Base-by-base conservation (phyloP, 2,888 invertebrate species). In the Liopterus haemorrhoidalis region DNA sequence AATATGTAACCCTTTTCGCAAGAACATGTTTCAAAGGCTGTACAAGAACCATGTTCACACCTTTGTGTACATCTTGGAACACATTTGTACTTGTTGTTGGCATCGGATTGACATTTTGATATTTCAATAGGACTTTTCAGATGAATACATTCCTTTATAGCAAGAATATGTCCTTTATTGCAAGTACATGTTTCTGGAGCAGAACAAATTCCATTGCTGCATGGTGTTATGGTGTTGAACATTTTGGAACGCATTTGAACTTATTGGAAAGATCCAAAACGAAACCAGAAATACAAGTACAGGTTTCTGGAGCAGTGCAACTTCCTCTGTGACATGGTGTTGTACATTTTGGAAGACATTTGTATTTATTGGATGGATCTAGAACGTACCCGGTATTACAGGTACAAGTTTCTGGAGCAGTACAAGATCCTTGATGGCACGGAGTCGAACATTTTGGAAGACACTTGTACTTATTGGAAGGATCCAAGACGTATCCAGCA, bases 401-500 rank as follows among this genome's bases (percentile, higher is more conserved):
- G 4, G 38, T 42, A 32, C 55, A 55, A 1, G 39, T 43, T 18
- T 55, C 48, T 3, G 37, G 43, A 2, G 38, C 44, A 2, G 41
- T 38, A 18, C 47, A 46, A 19, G 18, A 15, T 11, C 28, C 70
- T 41, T 72, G 64, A 2, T 51, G 49, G 47, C 73, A 73, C 5
- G 57, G 54, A 1, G 56, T 49, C 6, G 50, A 37, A 52, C 73
- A 72, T 1, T 53, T 40, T 0, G 70, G 62, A 20, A 61, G 54
- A 46, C 72, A 71, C 48, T 49, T 35, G 22, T 33, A 50, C 19
- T 42, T 40, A 31, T 72, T 68, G 2, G 57, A 55, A n/a, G 49
- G 64, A 50, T 77, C 75, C 19, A 57, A 46, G 1, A 67, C 52
- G 43, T 73, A 78, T 22, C 79, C 79, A 6, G 65, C 49, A 43